Conservation (phyloP, 2,888 invertebrate genomes). For the Escarpia spicata region DNA sequence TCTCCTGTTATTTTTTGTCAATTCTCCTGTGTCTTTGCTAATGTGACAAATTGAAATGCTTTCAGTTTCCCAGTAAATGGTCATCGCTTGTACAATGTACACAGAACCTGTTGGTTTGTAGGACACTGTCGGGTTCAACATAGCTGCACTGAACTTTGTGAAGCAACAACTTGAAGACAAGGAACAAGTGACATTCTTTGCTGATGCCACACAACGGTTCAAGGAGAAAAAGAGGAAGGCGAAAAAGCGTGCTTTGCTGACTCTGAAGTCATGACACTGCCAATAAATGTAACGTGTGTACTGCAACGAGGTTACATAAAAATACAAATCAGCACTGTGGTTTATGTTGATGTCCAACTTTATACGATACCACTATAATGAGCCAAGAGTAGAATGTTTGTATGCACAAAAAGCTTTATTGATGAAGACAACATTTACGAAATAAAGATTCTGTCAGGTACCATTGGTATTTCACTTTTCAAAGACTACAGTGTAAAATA, state of each 20-base stretch:
- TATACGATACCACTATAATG: too few species aligned
- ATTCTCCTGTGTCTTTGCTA: too few species aligned
- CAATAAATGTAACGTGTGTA: neutral
- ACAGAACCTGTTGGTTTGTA: constrained; percentile 58
- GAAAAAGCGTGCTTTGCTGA: constrained; percentile 68
- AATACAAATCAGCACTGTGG: neutral
- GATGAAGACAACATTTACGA: too few species aligned
- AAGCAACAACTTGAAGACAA: constrained; percentile 80
- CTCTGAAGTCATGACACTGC: constrained; percentile 36
- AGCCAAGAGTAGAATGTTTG: too few species aligned
- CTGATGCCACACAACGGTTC: constrained; percentile 75
- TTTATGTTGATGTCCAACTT: neutral
- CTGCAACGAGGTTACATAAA: neutral
- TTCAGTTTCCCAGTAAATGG: too few species aligned
- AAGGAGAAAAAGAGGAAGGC: constrained; percentile 74
- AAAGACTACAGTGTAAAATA: too few species aligned
- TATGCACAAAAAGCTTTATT: too few species aligned
- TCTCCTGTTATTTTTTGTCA: too few species aligned
- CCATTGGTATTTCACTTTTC: too few species aligned
- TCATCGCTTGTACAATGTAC: neutral
- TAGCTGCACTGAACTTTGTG: constrained; percentile 81
- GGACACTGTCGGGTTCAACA: constrained; percentile 86
- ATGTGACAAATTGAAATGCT: too few species aligned
- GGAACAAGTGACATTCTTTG: constrained; percentile 81
- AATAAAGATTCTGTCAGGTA: too few species aligned